Evolutionary conservation across 2,888 invertebrate species (phyloP), one percentile per base, ranked within the genome.

Genomic region (Melieria picta): DNA sequence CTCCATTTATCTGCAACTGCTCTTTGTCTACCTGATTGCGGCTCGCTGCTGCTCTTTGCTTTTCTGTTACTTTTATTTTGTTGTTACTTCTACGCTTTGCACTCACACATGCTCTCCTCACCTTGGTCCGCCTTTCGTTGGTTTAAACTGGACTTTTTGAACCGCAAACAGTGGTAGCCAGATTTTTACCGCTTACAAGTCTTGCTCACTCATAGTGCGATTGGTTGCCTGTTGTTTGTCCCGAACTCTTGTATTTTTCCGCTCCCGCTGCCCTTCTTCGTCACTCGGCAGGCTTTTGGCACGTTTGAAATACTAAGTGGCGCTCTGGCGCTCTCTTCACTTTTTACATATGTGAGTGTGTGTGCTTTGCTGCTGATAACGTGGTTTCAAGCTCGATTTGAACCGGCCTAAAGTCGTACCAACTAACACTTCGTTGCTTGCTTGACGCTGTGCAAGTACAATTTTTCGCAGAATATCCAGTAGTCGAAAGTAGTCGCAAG

Each of bases 111-210:
- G 30, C 30, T 30, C 30, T 30, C 3, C 2, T 30, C 30, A 30
- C 30, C 30, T 30, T 30, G 30, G 30, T 60, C 60, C 48, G 48
- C 43, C 63, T 82, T 77, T 77, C 79, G 79, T 80, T 80, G 79
- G 82, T 82, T 82, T 57, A 76, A 81, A 81, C 80, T 77, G 81
- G 82, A 79, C 79, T 57, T 72, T 67, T 48, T 73, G 65, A 50
- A 69, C n/a, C 64, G 55, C 65, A 48, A 50, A 58, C 48, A 72
- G 65, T 13, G 60, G 43, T 65, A 72, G 72, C 72, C 76, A 74
- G 76, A 30, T 30, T 30, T 30, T 2, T 30, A 30, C 30, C 30
- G 30, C 30, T 30, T 30, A 30, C 30, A 30, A 30, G 1, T 30
- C 30, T 30, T 30, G 30, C 30, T 30, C 30, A 30, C 30, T 30